Percentiles rank a stretch among this genome's conserved stretches.
Conservation (phyloP, 2,113 vertebrate species). For the Uropsilus gracilis region DNA sequence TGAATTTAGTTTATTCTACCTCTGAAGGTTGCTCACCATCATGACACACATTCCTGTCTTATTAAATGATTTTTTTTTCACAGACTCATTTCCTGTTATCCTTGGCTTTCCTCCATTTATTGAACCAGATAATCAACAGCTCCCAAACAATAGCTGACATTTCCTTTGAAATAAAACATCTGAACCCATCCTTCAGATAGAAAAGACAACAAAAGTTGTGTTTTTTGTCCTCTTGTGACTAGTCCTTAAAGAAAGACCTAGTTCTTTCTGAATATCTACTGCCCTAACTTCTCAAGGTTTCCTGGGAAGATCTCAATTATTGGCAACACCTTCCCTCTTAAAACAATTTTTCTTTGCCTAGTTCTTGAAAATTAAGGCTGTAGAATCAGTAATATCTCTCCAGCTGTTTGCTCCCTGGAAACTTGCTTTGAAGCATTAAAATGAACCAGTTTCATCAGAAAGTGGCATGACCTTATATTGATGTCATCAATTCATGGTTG, state of each 20-base stretch:
- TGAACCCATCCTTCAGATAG: neutral
- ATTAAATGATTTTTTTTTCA: neutral
- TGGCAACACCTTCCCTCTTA: neutral
- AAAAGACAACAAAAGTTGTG: neutral
- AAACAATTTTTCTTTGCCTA: neutral
- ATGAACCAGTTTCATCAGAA: neutral
- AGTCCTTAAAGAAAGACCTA: neutral
- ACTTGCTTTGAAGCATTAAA: neutral
- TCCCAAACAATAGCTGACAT: neutral
- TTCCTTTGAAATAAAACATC: conserved; percentile 4
- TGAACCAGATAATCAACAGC: neutral
- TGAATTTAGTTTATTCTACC: neutral
- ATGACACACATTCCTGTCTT: neutral
- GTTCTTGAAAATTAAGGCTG: neutral
- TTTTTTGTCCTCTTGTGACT: neutral
- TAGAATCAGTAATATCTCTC: neutral
- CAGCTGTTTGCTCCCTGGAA: neutral
- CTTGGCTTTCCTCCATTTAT: neutral
- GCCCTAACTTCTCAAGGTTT: neutral
- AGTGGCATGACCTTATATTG: neutral
- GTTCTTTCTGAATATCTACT: conserved; percentile 5
- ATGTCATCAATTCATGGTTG: neutral
- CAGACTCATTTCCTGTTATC: neutral
- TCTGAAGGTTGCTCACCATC: neutral
- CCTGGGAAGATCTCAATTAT: neutral